Conservation (phyloP, 2,113 vertebrate species). For the Cebidichthys violaceus region DNA sequence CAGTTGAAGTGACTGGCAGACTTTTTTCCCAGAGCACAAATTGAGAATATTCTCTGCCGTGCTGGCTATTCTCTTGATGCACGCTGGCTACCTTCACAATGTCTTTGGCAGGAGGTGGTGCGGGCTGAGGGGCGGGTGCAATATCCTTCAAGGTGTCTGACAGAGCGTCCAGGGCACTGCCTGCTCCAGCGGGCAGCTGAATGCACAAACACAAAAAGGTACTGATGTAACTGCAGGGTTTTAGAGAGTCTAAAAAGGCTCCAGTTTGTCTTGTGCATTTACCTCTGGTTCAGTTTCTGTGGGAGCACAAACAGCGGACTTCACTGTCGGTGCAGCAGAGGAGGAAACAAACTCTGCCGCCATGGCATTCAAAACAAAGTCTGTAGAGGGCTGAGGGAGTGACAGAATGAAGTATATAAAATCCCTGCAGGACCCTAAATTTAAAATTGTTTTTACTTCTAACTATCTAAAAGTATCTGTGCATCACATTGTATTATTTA, state of each 20-base stretch:
- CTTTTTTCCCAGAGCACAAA: neutral
- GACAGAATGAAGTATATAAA: neutral
- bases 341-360: constrained; percentile 72
- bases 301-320: constrained; percentile 57
- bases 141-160: constrained; percentile 79
- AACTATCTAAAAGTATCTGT: neutral
- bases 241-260: neutral
- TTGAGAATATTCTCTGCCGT: neutral
- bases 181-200: constrained; percentile 65
- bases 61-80: neutral
- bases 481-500: neutral
- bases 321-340: constrained; percentile 69
- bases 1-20: neutral
- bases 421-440: neutral
- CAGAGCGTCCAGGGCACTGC: constrained; percentile 78
- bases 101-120: constrained; percentile 64
- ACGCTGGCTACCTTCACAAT: constrained; percentile 73
- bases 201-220: neutral
- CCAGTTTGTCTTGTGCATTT: neutral
- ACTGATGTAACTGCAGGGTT: neutral
- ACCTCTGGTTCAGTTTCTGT: constrained; percentile 61
- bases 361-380: constrained; percentile 69
- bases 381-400: constrained; percentile 51
- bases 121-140: constrained; percentile 63
- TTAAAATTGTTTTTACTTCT: neutral